Percentiles rank a stretch among this genome's conserved stretches.
Conservation (phyloP, 1,140 invertebrate genomes). For the Akabosia matsudoensis region DNA sequence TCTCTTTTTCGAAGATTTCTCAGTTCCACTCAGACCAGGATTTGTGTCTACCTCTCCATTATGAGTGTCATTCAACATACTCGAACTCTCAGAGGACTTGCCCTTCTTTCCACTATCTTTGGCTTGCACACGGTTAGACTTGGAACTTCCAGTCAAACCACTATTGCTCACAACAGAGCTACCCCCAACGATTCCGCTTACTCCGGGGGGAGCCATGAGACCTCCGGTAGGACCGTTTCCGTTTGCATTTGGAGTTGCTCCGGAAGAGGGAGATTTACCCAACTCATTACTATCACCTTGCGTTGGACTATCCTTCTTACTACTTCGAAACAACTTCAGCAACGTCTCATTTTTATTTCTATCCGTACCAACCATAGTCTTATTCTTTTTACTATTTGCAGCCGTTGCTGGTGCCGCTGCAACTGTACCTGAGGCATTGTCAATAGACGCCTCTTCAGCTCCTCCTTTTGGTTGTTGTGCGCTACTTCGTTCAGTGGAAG, state of each 20-base stretch:
- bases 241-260: conserved; percentile 50
- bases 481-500: conserved; percentile 43
- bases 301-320: conserved; percentile 33
- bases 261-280: neutral
- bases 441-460: conserved; percentile 52
- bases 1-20: conserved; percentile 7
- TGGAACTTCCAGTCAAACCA: neutral
- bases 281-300: neutral
- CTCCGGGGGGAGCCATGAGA: too few relatives aligned
- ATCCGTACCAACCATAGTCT: conserved; percentile 59
- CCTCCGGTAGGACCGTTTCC: conserved; percentile 56
- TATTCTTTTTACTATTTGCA: conserved; percentile 20
- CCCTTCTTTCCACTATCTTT: conserved; percentile 38
- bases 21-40: neutral
- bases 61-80: conserved; percentile 3
- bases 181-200: neutral
- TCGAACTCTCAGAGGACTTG: neutral
- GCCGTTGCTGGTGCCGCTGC: conserved; percentile 44
- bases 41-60: conserved; percentile 30
- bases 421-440: conserved; percentile 51
- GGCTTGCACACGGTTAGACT: conserved; percentile 39
- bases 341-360: conserved; percentile 70
- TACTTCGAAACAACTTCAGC: conserved; percentile 61
- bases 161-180: neutral
- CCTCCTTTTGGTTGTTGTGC: neutral